Conservation (phyloP, 2,113 vertebrate genomes). For the Stercorarius parasiticus region DNA sequence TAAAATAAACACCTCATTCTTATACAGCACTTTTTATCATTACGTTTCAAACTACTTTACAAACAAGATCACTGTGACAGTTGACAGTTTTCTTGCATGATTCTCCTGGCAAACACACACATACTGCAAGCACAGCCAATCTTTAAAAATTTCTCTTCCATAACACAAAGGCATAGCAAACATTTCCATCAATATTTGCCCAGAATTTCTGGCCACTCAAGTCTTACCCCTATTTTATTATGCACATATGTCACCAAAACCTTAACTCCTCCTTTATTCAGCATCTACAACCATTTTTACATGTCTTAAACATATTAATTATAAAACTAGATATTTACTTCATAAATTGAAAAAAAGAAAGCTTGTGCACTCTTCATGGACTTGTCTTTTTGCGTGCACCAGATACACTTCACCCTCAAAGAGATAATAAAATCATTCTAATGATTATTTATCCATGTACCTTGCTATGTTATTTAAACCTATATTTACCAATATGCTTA, state of each 20-base stretch:
- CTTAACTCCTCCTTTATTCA: background rate
- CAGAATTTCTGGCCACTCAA: background rate
- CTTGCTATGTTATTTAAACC: background rate
- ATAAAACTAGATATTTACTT: background rate
- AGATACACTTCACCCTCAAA: background rate
- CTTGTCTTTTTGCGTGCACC: background rate
- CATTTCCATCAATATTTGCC: background rate
- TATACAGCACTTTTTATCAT: background rate
- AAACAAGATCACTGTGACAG: background rate
- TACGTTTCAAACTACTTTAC: background rate
- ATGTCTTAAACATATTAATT: background rate
- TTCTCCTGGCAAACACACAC: background rate
- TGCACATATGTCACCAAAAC: background rate
- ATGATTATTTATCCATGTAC: background rate
- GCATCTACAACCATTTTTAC: background rate
- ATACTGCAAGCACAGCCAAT: background rate
- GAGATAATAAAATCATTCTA: background rate
- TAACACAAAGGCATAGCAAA: background rate
- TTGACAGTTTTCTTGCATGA: background rate
- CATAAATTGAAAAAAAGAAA: background rate
- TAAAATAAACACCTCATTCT: background rate
- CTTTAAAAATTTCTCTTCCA: background rate
- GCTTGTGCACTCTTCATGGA: background rate
- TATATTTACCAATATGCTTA: background rate
- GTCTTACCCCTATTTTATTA: background rate